phyloP scores from a whole-genome alignment of 2,797 vertebrate species.

The Cossypha niveicapilla region DNA sequence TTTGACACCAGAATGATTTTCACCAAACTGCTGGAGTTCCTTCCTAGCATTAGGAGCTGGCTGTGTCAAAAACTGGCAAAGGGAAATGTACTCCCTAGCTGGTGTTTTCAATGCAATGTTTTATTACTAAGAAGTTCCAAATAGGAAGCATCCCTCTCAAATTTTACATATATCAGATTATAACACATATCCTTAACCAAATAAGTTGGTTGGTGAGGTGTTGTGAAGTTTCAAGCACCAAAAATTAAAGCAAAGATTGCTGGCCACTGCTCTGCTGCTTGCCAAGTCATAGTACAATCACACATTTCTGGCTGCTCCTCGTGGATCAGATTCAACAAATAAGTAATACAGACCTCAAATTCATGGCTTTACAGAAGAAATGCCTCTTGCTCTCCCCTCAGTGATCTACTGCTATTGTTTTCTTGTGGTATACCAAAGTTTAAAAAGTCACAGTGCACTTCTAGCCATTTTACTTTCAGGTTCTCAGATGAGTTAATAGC shows the following conservation, averaged over 20 bases:
- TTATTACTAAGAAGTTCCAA: background rate
- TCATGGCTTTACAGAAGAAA: background rate
- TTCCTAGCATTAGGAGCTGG: background rate
- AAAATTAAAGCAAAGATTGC: background rate
- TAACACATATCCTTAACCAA: background rate
- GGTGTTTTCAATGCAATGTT: background rate
- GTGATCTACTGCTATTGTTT: background rate
- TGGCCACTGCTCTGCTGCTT: background rate
- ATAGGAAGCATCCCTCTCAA: background rate
- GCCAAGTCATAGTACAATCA: background rate
- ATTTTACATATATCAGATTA: background rate
- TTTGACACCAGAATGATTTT: background rate
- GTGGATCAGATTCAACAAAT: background rate
- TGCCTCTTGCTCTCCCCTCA: background rate
- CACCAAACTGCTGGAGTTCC: background rate
- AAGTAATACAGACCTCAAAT: background rate
- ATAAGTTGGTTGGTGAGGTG: background rate
- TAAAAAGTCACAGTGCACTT: background rate
- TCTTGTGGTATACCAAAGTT: background rate
- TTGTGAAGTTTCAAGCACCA: background rate
- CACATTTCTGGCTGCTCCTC: background rate
- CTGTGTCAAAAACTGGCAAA: background rate
- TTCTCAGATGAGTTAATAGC: background rate
- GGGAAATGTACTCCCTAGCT: background rate
- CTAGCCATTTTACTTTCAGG: background rate